A percentile compares a stretch with the other conserved stretches of the same genome.
These are phyloP conservation scores for Crocuta crocuta DNA, from an alignment of 2,113 vertebrate species.

Conservation along the genomic window DNA sequence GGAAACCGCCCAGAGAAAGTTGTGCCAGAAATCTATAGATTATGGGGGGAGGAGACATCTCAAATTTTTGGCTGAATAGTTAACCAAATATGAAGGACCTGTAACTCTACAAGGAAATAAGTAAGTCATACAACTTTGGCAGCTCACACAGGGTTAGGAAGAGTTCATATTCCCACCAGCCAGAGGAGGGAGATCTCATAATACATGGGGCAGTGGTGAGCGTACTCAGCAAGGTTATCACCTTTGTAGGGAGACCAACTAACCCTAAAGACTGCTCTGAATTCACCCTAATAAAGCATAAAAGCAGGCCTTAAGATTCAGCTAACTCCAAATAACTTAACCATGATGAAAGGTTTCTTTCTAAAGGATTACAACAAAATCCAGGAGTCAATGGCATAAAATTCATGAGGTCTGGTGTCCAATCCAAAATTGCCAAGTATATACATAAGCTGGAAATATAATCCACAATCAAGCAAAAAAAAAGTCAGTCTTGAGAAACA, in stretches of 20 bases:
- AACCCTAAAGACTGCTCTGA: background rate
- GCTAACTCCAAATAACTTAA: background rate
- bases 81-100: background rate
- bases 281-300: background rate
- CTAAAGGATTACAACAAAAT: background rate
- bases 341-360: background rate
- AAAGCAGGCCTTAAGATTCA: background rate
- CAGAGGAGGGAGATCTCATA: background rate
- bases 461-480: background rate
- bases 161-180: background rate
- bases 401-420: background rate
- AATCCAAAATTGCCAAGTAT: background rate
- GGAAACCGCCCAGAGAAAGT: background rate
- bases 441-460: background rate
- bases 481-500: background rate
- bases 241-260: background rate
- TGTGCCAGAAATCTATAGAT: background rate
- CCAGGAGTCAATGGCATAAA: background rate
- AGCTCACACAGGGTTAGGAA: background rate
- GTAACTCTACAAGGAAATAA: background rate
- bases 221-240: background rate
- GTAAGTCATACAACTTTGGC: background rate
- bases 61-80: background rate
- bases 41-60: background rate
- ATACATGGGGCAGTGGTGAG: background rate